Evolutionary conservation across 2,888 invertebrate genomes (phyloP), one percentile per base, ranked within the genome.

Genomic region (Ctena decussata): DNA sequence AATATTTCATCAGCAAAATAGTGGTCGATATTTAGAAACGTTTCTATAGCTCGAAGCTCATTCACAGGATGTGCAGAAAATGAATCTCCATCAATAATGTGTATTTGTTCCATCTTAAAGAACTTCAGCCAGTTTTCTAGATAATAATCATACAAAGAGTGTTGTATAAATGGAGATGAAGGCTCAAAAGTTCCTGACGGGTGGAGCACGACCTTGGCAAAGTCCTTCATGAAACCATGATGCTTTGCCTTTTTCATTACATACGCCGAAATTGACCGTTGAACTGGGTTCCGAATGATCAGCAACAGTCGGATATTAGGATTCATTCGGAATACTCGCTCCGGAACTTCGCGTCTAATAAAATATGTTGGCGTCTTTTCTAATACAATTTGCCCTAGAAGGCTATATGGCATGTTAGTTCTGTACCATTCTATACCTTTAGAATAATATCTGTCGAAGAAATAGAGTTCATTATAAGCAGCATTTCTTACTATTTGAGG

Each of bases 351-450:
- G 15, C 8, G 21, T 65, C 65, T 65, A 35, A 65, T 21, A 35
- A 65, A 65, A 65, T 65, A 65, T 12, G 65, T 35, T 35, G 65
- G 65, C 35, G 65, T 65, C 65, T 65, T 65, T 65, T 65, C 65
- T 12, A 65, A 30, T 11, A 65, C 65, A 32, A 65, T 35, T 65
- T 65, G 65, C 35, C 65, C 65, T 18, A 35, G 65, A 1, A 65
- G 30, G 35, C 65, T 65, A 35, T 65, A 65, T 35, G 65, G 65
- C 65, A 65, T 65, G 32, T 35, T 65, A 24, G 32, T 35, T 35
- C 6, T 65, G 24, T 65, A 65, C 65, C 65, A 65, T 6, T 65
- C 35, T 18, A 65, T 11, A 5, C 65, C 65, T 65, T 65, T 35
- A 18, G 21, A 15, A 21, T 65, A 65, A 35, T 65, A 30, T 35